Conservation (phyloP, 2,113 vertebrate genomes). For the Ictidomys tridecemlineatus region DNA sequence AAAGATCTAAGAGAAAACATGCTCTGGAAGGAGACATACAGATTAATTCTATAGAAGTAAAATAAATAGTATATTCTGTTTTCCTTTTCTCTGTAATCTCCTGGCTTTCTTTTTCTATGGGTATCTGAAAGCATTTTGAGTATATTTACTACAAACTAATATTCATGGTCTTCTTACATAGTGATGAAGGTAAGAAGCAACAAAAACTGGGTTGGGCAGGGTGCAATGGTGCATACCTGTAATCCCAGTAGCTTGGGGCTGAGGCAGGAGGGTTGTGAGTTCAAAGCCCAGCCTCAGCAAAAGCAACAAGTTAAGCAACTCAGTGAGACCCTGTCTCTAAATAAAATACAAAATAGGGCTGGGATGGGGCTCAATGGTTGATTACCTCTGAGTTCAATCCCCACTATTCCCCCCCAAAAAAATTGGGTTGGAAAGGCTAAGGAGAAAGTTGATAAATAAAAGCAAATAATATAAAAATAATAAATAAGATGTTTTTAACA, state of each 20-base stretch:
- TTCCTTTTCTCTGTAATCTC: not conserved
- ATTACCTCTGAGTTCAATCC: too few species aligned
- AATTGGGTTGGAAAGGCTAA: not conserved
- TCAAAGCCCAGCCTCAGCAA: too few species aligned
- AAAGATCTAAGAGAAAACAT: not conserved
- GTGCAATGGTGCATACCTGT: too few species aligned
- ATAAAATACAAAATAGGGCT: too few species aligned
- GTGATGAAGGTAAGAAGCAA: not conserved
- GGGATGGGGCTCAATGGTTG: too few species aligned
- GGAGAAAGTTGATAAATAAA: conserved; percentile 45
- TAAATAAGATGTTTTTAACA: conserved; percentile 2
- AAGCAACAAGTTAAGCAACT: too few species aligned
- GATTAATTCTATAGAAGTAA: conserved; percentile 4
- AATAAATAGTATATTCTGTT: not conserved
- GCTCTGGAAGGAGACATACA: conserved; percentile 6
- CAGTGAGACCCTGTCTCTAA: too few species aligned
- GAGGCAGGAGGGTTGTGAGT: too few species aligned
- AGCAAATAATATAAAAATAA: not conserved
- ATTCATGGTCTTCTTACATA: conserved; percentile 25
- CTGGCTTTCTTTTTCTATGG: conserved; percentile 1
- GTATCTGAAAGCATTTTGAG: conserved; percentile 30
- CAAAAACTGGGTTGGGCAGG: not conserved
- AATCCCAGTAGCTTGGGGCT: too few species aligned
- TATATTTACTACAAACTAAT: conserved; percentile 24
- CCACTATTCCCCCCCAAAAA: not conserved